phyloP scores from a whole-genome alignment of 2,797 vertebrate genomes.

The Semotilus atromaculatus region DNA sequence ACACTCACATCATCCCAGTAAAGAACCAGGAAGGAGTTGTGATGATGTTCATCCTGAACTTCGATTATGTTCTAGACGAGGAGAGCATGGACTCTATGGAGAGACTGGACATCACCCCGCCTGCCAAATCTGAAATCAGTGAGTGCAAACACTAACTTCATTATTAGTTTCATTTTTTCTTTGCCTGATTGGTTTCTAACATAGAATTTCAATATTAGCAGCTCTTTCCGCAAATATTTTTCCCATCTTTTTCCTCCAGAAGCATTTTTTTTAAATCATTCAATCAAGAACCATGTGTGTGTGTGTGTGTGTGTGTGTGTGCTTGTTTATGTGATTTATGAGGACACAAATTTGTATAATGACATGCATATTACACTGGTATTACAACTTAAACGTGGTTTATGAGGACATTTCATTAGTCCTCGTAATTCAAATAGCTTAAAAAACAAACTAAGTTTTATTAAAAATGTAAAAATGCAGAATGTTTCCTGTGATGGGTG shows the following conservation, averaged over 20 bases:
- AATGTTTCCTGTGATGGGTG: no score
- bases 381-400: no score
- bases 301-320: no score
- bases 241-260: neutral
- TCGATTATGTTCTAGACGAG: conserved; percentile 89
- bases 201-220: neutral
- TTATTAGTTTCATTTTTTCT: neutral
- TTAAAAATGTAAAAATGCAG: no score
- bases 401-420: no score
- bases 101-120: conserved; percentile 88
- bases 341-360: no score
- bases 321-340: no score
- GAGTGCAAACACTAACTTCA: conserved; percentile 73
- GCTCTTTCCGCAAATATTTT: neutral
- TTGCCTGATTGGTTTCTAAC: neutral
- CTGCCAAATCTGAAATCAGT: conserved; percentile 92
- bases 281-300: neutral
- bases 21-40: conserved; percentile 98
- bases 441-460: no score
- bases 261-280: neutral
- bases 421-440: no score
- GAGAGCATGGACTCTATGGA: conserved; percentile 86
- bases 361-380: no score
- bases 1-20: conserved; percentile 95
- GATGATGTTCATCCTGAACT: conserved; percentile 99